Evolutionary conservation across 1,140 invertebrate species (phyloP).

Genomic region (Penaeus indicus): DNA sequence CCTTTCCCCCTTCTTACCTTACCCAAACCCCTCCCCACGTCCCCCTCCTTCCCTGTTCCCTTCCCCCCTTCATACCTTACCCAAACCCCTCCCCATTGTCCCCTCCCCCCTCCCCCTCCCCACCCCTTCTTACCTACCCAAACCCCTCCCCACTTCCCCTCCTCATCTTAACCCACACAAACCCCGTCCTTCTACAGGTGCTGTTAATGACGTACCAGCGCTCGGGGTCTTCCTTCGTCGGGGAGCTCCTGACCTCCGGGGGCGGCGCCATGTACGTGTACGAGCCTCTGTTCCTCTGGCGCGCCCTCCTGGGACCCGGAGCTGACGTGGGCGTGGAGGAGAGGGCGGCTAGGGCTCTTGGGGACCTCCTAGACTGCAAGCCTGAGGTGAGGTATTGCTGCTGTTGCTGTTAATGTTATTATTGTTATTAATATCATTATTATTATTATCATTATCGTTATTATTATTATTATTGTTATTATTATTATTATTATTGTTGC

Average conservation of each 20-base stretch:
- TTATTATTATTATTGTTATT: too few species aligned
- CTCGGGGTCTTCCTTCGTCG: slow-evolving; percentile 48
- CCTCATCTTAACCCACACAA: not conserved
- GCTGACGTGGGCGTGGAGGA: not conserved
- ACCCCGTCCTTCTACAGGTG: slow-evolving; percentile 28
- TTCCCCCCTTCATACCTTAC: too few species aligned
- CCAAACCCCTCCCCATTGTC: too few species aligned
- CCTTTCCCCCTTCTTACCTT: too few species aligned
- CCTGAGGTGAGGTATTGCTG: slow-evolving; percentile 26
- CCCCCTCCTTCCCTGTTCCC: too few species aligned
- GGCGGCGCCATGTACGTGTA: slow-evolving; percentile 50
- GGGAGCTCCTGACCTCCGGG: slow-evolving; percentile 59
- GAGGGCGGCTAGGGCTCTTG: slow-evolving; percentile 5
- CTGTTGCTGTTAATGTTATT: too few species aligned
- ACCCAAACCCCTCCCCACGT: too few species aligned
- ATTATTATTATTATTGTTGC: too few species aligned
- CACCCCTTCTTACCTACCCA: too few species aligned
- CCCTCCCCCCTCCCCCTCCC: too few species aligned
- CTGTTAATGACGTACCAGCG: slow-evolving; percentile 50
- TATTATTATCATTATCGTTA: not conserved
- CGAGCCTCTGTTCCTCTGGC: slow-evolving; percentile 53
- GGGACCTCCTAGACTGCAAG: slow-evolving; percentile 56
- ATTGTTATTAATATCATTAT: too few species aligned
- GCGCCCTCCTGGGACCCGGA: not conserved
- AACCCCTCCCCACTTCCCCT: too few species aligned